Base-by-base conservation (phyloP, 2,113 vertebrate species). In the Protobothrops flavoviridis region DNA sequence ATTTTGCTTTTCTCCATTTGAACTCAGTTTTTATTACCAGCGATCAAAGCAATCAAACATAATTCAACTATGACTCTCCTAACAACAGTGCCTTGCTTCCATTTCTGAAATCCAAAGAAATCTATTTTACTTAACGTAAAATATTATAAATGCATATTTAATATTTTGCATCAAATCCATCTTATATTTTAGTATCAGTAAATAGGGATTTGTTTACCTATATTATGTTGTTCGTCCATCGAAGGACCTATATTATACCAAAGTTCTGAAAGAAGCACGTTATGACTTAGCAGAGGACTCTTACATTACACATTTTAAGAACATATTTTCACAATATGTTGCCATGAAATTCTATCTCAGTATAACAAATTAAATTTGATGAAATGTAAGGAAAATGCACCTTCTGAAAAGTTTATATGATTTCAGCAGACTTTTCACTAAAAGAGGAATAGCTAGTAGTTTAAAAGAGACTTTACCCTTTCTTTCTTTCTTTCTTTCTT, bases 231-330 rank as follows among this genome's bases (percentile, higher is more conserved):
- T 39, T 39, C 39, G 39, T 39, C 39, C 39, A 39, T 39, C 39
- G 1, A 39, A 39, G 39, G 39, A 59, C n/a, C 1, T 12, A 93
- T 61, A 11, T 48, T 93, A 94, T 87, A 45, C 24, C 81, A 55
- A 94, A 91, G 94, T 89, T 11, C 81, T 95, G 43, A 92, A 92
- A 94, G 23, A n/a, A 57, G 0, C 89, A 93, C 13, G 94, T 95
- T 88, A 17, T 89, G 90, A 26, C 69, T 88, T 92, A 96, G 96
- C 2, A 15, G 26, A 93, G 64, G 9, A 95, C 93, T 94, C 90
- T 61, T 91, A 89, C 91, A 91, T 45, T 90, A 74, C 29, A 92
- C n/a, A 12, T 85, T 50, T 50, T 90, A 91, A 92, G 91, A 20
- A n/a, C 50, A 43, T 50, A 21, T 39, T 89, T 88, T 90, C 88